Evolutionary conservation across 1,140 invertebrate genomes (phyloP).

Genomic region (Drosophila tropicalis): DNA sequence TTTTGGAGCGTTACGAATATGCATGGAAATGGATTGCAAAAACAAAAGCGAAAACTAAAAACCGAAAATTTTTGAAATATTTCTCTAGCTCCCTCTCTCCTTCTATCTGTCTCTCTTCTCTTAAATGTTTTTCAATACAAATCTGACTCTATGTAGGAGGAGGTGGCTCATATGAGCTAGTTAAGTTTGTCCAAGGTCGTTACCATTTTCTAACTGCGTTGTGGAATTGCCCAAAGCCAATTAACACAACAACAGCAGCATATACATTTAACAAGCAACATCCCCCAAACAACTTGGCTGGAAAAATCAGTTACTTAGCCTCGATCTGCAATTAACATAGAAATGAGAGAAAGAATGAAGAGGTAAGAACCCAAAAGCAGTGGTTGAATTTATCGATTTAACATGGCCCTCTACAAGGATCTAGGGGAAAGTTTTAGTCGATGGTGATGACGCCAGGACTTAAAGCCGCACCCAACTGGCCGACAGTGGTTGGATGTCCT

Average conservation of each 20-base stretch:
- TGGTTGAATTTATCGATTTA: constrained; percentile 63
- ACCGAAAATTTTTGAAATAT: constrained; percentile 7
- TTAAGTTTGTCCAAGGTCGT: constrained; percentile 2
- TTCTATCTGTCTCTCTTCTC: too few species aligned
- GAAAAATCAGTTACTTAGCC: constrained; percentile 55
- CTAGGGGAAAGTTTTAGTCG: constrained; percentile 67
- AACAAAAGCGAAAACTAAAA: constrained; percentile 9
- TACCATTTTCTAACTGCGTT: constrained; percentile 39
- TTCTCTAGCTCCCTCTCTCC: neutral
- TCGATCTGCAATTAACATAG: constrained; percentile 58
- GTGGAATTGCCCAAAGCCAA: constrained; percentile 46
- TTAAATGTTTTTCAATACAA: constrained; percentile 9
- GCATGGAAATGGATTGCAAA: constrained; percentile 47
- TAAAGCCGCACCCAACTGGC: constrained; percentile 66
- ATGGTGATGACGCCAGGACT: constrained; percentile 68
- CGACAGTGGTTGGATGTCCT: neutral
- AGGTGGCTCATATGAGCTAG: neutral
- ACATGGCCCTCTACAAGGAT: constrained; percentile 45
- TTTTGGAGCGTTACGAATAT: constrained; percentile 78
- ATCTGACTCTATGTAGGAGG: neutral
- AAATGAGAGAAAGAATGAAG: constrained; percentile 25
- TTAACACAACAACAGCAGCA: constrained; percentile 44
- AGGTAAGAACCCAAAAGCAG: constrained; percentile 11
- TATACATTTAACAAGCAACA: constrained; percentile 29
- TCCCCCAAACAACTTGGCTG: constrained; percentile 16